Base-by-base conservation (phyloP, 1,140 invertebrate genomes). In the Zaprionus davidi region DNA sequence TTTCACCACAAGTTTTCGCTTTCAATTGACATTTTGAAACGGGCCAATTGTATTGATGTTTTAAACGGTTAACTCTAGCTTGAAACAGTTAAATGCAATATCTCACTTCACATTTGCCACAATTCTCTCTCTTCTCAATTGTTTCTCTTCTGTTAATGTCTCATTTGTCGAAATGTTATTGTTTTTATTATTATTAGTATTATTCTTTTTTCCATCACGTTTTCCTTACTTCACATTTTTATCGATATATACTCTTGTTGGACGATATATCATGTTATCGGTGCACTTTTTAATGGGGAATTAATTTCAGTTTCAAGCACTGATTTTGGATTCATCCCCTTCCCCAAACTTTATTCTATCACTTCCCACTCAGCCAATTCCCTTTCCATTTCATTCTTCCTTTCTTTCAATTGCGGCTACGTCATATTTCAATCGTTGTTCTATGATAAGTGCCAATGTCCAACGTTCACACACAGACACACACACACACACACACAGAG, bases 281-380 rank as follows among this genome's bases (percentile, higher is more conserved):
- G 3, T 9, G 17, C 53, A 63, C 58, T 73, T 64, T 71, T 57
- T 41, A 75, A 71, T 81, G 71, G 55, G 36, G 26, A 74, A 82
- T 82, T 76, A 76, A n/a, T 41, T 15, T 34, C 31, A 9, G 76
- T 79, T 86, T 86, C 71, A 76, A 82, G 82, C 79, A 71, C 64
- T 79, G 62, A 36, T 62, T 51, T 65, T 57, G 41, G 7, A 2
- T 44, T 2, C 6, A 17, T 64, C 57, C n/a, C 24, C 15, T 60
- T 13, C 11, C 31, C 58, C 59, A 24, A 6, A 22, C 28, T 46
- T 13, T 26, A 15, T 55, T 53, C 13, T 13, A 12, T 22, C 71
- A 2, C 13, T 20, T 34, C 15, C 31, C 22, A n/a, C 41, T 34
- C 31, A 34, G 9, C 31, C 3, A 5, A 41, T 36, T 34, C 44